Evolutionary conservation across 2,797 vertebrate species (phyloP), one percentile per base, ranked within the genome.

Genomic region (Gadopsis marmoratus): DNA sequence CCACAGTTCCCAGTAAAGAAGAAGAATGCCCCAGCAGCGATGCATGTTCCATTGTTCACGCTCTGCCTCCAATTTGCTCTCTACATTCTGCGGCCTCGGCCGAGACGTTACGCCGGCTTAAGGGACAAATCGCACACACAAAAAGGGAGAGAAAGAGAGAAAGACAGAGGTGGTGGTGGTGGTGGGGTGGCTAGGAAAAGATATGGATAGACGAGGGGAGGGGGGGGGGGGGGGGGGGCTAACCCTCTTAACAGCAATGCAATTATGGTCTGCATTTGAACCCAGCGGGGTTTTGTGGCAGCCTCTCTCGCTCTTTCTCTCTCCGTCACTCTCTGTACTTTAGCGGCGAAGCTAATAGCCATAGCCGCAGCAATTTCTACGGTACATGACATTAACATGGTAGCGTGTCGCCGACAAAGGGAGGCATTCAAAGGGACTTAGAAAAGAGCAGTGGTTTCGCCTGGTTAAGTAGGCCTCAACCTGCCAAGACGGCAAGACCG

Each of bases 61-160:
- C 98, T 98, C 97, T 97, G 96, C 97, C 97, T 99, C 97, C 98
- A 99, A 99, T 99, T 99, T 99, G 98, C 98, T 99, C 97, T 97
- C 95, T 96, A 97, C 97, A 99, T 99, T 99, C 97, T 99, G 97
- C 96, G 96, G 97, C 97, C 97, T 95, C 95, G 95, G 97, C 96
- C 97, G 96, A 97, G 97, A 98, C 96, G 98, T 99, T 99, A 97
- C 98, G 98, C 97, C 95, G 97, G 97, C 98, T 99, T 99, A 99
- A 97, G 97, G 97, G 97, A 99, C 98, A 99, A 99, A 99, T 99
- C 97, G 97, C 97, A 98, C 97, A 98, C 97, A 98, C 94, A 95
- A 93, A 95, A 95, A 94, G 88, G 88, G 75, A 90, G 88, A 81
- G 85, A 85, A 78, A 86, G 75, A 90, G 88, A 81, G 82, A 85